Evolutionary conservation across 2,888 invertebrate genomes (phyloP), one percentile per base, ranked within the genome.

Genomic region (Masnerella sp.): DNA sequence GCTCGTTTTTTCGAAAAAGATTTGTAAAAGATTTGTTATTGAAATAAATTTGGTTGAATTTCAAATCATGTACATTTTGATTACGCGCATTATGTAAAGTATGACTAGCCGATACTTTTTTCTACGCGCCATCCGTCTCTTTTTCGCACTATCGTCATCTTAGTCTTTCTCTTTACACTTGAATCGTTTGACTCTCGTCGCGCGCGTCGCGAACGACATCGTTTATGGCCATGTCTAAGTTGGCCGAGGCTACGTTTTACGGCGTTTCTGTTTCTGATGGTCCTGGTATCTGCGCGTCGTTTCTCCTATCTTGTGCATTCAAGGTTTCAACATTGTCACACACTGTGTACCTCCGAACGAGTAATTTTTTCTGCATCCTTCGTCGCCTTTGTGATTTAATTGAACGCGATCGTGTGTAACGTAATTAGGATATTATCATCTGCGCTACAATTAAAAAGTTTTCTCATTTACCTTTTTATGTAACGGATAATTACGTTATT

Each of bases 191-290:
- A 47, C 71, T 61, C 58, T 64, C 65, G 34, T 74, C 62, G 73
- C 65, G 73, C 70, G 76, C 75, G 74, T 77, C 78, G 75, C 77
- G 76, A 77, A 73, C 76, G 74, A 76, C 76, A 72, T 78, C 82
- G 78, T 84, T 84, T 85, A 85, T 83, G 81, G 83, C 78, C 80
- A 78, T 69, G 80, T 80, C 80, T 83, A 86, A 86, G 85, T 86
- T 85, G 86, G 85, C 85, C 85, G 85, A 86, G 85, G 85, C 82
- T 86, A 85, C 79, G 78, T 82, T 85, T 84, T 84, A 84, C 83
- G 81, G 79, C 81, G 77, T 80, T 85, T 84, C 83, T 81, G 83
- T 80, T 80, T 82, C 79, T 77, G 80, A 82, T 81, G 82, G 81
- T 80, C 81, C 80, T 81, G 74, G 78, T 79, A 78, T 81, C 80